These are phyloP conservation scores for Cerastoderma edule DNA, from an alignment of 2,888 invertebrate species.

Conservation along the genomic window DNA sequence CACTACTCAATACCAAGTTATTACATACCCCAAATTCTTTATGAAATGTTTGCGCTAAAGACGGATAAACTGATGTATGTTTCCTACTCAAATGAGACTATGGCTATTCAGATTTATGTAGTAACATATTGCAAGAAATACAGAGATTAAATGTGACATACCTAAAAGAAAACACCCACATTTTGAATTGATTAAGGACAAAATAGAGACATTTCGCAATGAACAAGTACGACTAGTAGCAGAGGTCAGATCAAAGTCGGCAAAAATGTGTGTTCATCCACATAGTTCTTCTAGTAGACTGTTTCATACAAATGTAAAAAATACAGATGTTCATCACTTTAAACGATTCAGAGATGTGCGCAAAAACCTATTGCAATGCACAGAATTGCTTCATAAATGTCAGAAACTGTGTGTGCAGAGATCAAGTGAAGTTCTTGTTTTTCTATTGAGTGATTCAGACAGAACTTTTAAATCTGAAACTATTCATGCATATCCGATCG, in stretches of 20 bases:
- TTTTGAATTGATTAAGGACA: conserved; percentile 20
- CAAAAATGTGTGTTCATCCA: conserved; percentile 27
- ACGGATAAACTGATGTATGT: conserved; percentile 28
- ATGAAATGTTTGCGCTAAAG: conserved; percentile 33
- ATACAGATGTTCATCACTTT: not conserved
- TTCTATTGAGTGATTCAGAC: too few relatives aligned
- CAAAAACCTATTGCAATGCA: not conserved
- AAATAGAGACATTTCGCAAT: conserved; percentile 20
- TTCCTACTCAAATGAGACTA: conserved; percentile 34
- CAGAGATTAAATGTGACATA: conserved; percentile 8
- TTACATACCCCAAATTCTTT: conserved; percentile 39
- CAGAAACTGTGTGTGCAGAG: conserved; percentile 18
- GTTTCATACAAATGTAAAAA: conserved; percentile 17
- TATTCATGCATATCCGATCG: conserved; percentile 37
- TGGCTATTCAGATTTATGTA: conserved; percentile 21
- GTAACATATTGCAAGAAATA: not conserved
- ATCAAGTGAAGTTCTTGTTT: conserved; percentile 51
- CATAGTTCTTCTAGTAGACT: not conserved
- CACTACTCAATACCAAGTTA: conserved; percentile 35
- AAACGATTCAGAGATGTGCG: conserved; percentile 13
- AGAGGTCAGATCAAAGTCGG: conserved; percentile 33
- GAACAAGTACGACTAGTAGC: conserved; percentile 30
- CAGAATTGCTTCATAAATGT: not conserved
- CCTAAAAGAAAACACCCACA: conserved; percentile 13
- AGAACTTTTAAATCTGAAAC: conserved; percentile 35